Base-by-base conservation (phyloP, 2,888 invertebrate genomes). In the Torymus auratus region DNA sequence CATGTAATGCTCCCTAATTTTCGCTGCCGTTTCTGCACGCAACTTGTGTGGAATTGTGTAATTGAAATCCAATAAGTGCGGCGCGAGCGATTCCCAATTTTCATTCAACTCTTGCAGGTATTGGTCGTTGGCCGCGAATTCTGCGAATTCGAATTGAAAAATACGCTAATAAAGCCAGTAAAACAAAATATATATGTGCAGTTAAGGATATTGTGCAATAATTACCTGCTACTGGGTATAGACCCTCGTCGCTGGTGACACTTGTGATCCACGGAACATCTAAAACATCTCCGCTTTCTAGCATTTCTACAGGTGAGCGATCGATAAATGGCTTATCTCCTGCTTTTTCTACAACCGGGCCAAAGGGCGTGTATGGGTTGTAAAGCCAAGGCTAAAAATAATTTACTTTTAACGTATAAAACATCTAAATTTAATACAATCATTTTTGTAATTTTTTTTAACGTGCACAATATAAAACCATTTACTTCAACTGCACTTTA, bases 281-380 rank as follows among this genome's bases (percentile, higher is more conserved):
- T 20, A 92, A 91, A 85, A 94, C 93, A 23, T 92, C 90, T 0
- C 94, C 94, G 7, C 91, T 90, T 67, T 88, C 91, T 0, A 95
- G 92, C 0, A 94, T 91, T 12, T 92, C 91, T 85, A 92, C 92
- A 0, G 96, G 96, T 80, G 94, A 92, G 76, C 94, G 92, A 0
- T 92, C 92, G 12, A 96, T 89, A 88, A 96, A 94, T 0, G 95
- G 93, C 23, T 93, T 91, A 17, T 93, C 91, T 0, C 91, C 88
- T 84, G 90, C 91, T 53, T 87, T 88, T 85, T 96, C 96, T 0
- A 94, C 91, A 0, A 95, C 94, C 0, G 95, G 95, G 0, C 94
- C 94, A 88, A 96, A 95, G 0, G 95, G 94, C 0, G 95, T 93
- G 87, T 94, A 95, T 80, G 96, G 93, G 88, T 94, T 93, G 86